These are phyloP conservation scores for Rhabdophis nuchalis DNA, from an alignment of 2,797 vertebrate genomes.

Conservation along the genomic window DNA sequence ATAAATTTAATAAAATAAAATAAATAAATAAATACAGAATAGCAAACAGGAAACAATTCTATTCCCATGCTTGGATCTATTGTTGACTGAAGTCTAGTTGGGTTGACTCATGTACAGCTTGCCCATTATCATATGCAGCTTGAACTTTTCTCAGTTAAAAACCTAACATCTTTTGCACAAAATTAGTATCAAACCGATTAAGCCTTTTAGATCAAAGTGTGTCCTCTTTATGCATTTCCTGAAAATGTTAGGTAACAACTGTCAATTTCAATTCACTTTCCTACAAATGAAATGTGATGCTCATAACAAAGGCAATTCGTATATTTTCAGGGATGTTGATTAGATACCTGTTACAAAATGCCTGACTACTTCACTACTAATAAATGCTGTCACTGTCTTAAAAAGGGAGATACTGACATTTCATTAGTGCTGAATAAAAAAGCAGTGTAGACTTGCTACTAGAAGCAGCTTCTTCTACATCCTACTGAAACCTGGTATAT, in stretches of 20 bases:
- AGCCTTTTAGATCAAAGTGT: slow-evolving; percentile 10
- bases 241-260: slow-evolving; percentile 20
- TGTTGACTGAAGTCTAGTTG: slow-evolving; percentile 13
- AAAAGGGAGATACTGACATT: slow-evolving; percentile 22
- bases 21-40: slow-evolving; percentile 13
- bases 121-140: neutral
- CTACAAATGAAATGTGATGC: slow-evolving; percentile 1
- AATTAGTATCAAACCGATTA: neutral
- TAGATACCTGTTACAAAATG: slow-evolving; percentile 39
- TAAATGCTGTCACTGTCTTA: slow-evolving; percentile 10
- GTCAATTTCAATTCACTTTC: slow-evolving; percentile 4
- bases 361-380: slow-evolving; percentile 29
- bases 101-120: neutral
- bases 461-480: neutral
- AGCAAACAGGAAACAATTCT: slow-evolving; percentile 19
- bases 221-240: slow-evolving; percentile 7
- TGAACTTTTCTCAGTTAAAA: slow-evolving; percentile 5
- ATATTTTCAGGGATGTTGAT: slow-evolving; percentile 34
- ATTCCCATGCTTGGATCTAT: neutral
- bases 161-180: neutral
- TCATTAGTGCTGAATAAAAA: slow-evolving; percentile 14
- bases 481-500: neutral
- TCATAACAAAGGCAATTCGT: neutral
- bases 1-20: no score
- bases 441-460: neutral